These are phyloP conservation scores for Canis aureus DNA, from an alignment of 2,113 vertebrate species.

Conservation along the genomic window DNA sequence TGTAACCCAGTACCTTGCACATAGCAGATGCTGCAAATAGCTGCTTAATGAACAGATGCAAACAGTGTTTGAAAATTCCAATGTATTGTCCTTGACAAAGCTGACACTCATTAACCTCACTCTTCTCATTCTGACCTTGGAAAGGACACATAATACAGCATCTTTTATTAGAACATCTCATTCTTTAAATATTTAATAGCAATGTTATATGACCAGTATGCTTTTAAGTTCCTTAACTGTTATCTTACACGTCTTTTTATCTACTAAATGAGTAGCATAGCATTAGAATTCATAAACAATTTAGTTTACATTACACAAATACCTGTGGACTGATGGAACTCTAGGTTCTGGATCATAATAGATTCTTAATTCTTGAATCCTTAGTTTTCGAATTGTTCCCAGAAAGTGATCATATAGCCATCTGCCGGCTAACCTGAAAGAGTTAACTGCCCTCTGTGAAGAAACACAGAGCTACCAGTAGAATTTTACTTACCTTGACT, in stretches of 20 bases:
- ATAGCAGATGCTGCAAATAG: background rate
- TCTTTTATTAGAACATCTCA: background rate
- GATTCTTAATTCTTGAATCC: background rate
- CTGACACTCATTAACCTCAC: background rate
- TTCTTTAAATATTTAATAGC: background rate
- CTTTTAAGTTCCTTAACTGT: background rate
- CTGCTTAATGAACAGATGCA: background rate
- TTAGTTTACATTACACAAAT: background rate
- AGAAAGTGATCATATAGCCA: background rate
- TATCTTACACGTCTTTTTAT: background rate
- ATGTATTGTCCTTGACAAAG: background rate
- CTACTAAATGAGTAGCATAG: background rate
- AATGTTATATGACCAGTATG: background rate
- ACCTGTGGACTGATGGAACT: background rate
- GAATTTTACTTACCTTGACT: constrained; percentile 56
- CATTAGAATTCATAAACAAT: background rate
- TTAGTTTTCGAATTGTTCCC: background rate
- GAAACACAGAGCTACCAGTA: background rate
- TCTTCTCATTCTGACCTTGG: background rate
- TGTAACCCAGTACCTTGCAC: background rate
- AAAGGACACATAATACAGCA: background rate
- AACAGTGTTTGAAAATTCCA: background rate
- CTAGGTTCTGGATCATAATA: background rate
- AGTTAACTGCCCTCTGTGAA: background rate
- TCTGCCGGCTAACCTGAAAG: background rate